Conservation (phyloP, 2,113 vertebrate genomes). For the Varanus salvator region DNA sequence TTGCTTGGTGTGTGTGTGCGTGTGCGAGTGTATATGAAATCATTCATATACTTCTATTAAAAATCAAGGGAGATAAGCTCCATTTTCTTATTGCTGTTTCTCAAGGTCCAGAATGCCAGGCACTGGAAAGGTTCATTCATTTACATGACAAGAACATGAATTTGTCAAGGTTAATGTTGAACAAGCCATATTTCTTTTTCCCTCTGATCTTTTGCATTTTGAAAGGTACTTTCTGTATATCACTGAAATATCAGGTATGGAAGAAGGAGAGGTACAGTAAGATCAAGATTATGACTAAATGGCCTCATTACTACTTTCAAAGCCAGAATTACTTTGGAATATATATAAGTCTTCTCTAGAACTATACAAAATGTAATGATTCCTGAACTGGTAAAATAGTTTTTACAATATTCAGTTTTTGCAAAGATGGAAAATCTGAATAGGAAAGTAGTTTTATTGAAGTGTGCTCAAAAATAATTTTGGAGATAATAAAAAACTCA, state of each 20-base stretch:
- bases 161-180: conserved; percentile 69
- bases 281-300: conserved; percentile 40
- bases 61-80: conserved; percentile 49
- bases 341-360: conserved; percentile 21
- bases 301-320: conserved; percentile 42
- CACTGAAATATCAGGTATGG: conserved; percentile 49
- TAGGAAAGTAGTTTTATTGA: conserved; percentile 17
- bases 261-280: conserved; percentile 33
- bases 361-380: conserved; percentile 29
- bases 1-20: conserved; percentile 24
- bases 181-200: conserved; percentile 50
- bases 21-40: conserved; percentile 30
- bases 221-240: conserved; percentile 23
- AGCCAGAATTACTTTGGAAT: conserved; percentile 43
- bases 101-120: conserved; percentile 54
- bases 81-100: conserved; percentile 58
- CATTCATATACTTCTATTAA: conserved; percentile 65
- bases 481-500: not conserved
- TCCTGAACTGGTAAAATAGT: conserved; percentile 47
- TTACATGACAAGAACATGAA: conserved; percentile 52
- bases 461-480: conserved; percentile 26
- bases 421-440: conserved; percentile 19
- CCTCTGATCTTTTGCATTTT: conserved; percentile 56
- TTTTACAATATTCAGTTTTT: conserved; percentile 23
- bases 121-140: conserved; percentile 54